phyloP scores from a whole-genome alignment of 2,888 invertebrate species.

The Heliothis peltigera region DNA sequence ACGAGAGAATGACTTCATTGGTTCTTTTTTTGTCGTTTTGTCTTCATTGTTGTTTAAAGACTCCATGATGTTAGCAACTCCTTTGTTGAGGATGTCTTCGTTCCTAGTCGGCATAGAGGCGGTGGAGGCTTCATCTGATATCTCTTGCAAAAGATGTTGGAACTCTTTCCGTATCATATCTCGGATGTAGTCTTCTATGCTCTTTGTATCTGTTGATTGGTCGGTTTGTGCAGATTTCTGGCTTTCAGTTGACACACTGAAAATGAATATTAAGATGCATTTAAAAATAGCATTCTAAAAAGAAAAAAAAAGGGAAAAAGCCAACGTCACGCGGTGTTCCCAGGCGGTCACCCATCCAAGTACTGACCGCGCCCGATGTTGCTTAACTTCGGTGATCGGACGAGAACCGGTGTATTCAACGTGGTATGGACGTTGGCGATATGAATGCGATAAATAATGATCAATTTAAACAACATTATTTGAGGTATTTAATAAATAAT shows the following conservation, averaged over 20 bases:
- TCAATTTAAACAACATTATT: background rate
- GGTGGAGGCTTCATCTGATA: constrained; percentile 72
- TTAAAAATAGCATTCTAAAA: background rate
- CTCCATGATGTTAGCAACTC: constrained; percentile 80
- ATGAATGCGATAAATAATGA: background rate
- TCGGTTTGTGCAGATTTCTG: constrained; percentile 68
- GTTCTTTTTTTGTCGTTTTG: constrained; percentile 66
- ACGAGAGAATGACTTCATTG: constrained; percentile 78
- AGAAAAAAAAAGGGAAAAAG: constrained; percentile 59
- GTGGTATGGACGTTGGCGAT: constrained; percentile 79
- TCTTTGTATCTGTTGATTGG: constrained; percentile 82
- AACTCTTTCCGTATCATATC: constrained; percentile 84
- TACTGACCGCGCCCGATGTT: constrained; percentile 87
- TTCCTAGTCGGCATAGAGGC: constrained; percentile 54
- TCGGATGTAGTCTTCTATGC: constrained; percentile 84
- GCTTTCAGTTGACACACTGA: constrained; percentile 61
- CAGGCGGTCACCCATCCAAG: constrained; percentile 87
- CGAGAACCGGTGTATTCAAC: constrained; percentile 86
- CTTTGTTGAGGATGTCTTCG: constrained; percentile 78
- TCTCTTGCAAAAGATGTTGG: constrained; percentile 77
- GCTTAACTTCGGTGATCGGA: constrained; percentile 88
- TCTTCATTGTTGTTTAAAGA: constrained; percentile 70
- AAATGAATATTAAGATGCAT: constrained; percentile 28
- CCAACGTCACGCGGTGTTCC: constrained; percentile 83
- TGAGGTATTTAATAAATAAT: too few species aligned